phyloP scores from a whole-genome alignment of 2,888 invertebrate genomes.

The Gymnosoma rotundatum region DNA sequence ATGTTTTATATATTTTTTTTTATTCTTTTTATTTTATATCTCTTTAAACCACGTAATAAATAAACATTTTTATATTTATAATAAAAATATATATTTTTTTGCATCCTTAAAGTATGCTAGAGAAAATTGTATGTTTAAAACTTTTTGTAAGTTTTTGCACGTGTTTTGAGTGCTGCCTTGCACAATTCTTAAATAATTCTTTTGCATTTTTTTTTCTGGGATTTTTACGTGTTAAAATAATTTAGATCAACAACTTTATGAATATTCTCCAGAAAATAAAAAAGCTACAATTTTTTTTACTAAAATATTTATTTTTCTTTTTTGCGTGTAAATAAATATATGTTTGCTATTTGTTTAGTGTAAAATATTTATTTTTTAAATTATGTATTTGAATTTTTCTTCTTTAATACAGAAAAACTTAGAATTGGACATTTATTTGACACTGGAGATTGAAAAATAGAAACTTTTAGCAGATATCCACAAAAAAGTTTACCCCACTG shows the following conservation, averaged over 20 bases:
- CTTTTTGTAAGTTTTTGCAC: not conserved
- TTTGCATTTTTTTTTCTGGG: not conserved
- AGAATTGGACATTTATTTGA: too few species aligned
- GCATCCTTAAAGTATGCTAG: slow-evolving; percentile 44
- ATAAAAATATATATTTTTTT: not conserved
- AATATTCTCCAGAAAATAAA: not conserved
- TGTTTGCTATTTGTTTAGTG: too few species aligned
- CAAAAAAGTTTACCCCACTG: too few species aligned
- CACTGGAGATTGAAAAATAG: too few species aligned
- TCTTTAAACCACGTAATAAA: too few species aligned
- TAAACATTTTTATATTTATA: not conserved
- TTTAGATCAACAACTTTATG: not conserved
- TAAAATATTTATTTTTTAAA: too few species aligned
- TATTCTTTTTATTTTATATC: too few species aligned
- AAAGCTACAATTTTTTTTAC: not conserved
- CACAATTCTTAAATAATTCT: not conserved
- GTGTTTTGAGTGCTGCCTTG: not conserved
- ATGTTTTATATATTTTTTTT: too few species aligned
- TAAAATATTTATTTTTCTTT: not conserved
- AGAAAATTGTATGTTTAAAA: slow-evolving; percentile 31
- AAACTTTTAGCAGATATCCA: too few species aligned
- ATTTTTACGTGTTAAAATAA: slow-evolving; percentile 46
- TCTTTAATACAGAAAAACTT: too few species aligned
- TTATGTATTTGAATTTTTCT: too few species aligned
- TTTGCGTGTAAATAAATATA: not conserved